These are phyloP conservation scores for Dendrocincla tyrannina DNA, from an alignment of 2,797 vertebrate species.

Conservation along the genomic window DNA sequence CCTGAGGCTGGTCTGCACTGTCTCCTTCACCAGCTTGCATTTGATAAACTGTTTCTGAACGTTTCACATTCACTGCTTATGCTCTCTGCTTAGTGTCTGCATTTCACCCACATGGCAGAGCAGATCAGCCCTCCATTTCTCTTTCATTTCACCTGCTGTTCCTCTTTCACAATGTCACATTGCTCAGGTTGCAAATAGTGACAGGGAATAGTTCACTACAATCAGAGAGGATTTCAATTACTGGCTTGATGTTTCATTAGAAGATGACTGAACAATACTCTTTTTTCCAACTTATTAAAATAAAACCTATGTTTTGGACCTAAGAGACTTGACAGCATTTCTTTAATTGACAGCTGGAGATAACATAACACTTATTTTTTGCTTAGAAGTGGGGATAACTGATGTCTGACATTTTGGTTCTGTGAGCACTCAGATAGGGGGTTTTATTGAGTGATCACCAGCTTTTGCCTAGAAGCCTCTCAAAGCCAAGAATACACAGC, in stretches of 20 bases:
- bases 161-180: background rate
- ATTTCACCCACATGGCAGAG: background rate
- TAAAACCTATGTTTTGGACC: background rate
- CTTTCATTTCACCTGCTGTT: slow-evolving; percentile 3
- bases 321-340: background rate
- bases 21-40: background rate
- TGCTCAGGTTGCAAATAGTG: slow-evolving; percentile 60
- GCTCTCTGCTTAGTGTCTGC: background rate
- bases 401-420: background rate
- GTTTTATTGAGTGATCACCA: slow-evolving; percentile 23
- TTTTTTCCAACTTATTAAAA: slow-evolving; percentile 10
- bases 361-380: background rate
- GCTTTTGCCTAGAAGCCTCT: slow-evolving; percentile 1
- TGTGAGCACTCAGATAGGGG: background rate
- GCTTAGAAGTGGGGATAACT: slow-evolving; percentile 4
- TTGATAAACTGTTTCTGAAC: background rate
- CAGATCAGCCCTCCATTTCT: background rate
- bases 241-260: background rate
- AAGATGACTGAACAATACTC: background rate
- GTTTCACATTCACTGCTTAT: background rate
- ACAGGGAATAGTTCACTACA: slow-evolving; percentile 37
- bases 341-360: slow-evolving; percentile 11
- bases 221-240: slow-evolving; percentile 3
- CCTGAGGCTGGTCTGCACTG: background rate
- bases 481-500: background rate